These are phyloP conservation scores for Meghimatium bilineatum DNA, from an alignment of 2,888 invertebrate genomes.

Conservation along the genomic window DNA sequence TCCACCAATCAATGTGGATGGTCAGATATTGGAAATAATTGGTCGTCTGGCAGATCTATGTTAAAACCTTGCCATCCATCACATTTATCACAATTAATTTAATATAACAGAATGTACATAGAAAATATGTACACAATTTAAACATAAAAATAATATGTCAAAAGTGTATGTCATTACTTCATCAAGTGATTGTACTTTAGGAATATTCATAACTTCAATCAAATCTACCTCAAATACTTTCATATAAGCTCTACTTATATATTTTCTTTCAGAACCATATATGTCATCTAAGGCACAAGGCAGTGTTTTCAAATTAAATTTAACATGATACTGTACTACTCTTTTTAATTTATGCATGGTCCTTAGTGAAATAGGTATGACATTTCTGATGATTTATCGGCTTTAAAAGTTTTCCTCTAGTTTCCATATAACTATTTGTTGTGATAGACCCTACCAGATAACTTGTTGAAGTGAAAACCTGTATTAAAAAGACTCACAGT, in stretches of 20 bases:
- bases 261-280: too few relatives aligned
- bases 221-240: not conserved
- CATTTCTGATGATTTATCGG: too few relatives aligned
- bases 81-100: not conserved
- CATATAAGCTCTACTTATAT: not conserved
- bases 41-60: constrained; percentile 66
- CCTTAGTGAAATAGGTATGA: too few relatives aligned
- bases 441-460: too few relatives aligned
- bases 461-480: too few relatives aligned
- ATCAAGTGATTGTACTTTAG: not conserved
- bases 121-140: not conserved
- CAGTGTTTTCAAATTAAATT: too few relatives aligned
- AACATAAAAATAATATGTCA: not conserved
- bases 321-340: too few relatives aligned
- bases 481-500: too few relatives aligned
- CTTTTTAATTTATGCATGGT: too few relatives aligned
- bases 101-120: not conserved
- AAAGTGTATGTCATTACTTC: not conserved
- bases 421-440: too few relatives aligned
- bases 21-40: constrained; percentile 64
- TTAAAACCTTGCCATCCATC: constrained; percentile 12
- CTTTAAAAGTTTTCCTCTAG: too few relatives aligned
- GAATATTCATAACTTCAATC: not conserved
- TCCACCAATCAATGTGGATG: constrained; percentile 63
- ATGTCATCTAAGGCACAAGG: too few relatives aligned